phyloP scores from a whole-genome alignment of 2,888 invertebrate species.

The Junonia oenone region DNA sequence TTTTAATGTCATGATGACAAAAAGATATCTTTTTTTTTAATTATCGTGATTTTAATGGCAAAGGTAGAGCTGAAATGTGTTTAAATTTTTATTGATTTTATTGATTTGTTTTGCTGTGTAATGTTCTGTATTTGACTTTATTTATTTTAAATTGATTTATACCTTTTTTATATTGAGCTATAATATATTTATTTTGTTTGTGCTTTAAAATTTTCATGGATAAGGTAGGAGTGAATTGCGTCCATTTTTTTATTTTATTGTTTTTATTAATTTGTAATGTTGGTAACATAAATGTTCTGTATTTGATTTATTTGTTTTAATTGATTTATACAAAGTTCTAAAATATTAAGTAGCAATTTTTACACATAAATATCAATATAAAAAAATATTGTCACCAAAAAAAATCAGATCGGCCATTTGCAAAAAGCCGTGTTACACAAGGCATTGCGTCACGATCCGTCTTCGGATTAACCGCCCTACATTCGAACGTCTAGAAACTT shows the following conservation, averaged over 20 bases:
- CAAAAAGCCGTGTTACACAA: slow-evolving; percentile 21
- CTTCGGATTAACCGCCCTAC: slow-evolving; percentile 25
- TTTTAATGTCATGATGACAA: background rate
- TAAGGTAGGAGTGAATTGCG: too few species aligned
- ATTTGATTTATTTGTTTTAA: background rate
- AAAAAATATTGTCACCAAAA: background rate
- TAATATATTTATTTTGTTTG: too few species aligned
- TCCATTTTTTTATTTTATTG: too few species aligned
- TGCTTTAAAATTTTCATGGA: too few species aligned
- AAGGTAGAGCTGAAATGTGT: background rate
- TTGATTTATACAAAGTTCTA: too few species aligned
- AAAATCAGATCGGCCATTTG: slow-evolving; percentile 1
- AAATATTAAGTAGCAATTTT: background rate
- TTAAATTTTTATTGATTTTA: too few species aligned
- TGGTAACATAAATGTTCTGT: too few species aligned
- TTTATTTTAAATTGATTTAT: too few species aligned
- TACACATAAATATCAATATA: background rate
- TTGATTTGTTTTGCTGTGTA: too few species aligned
- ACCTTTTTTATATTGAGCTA: too few species aligned
- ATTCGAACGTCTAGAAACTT: slow-evolving; percentile 26
- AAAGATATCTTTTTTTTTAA: background rate
- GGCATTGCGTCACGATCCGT: slow-evolving; percentile 23
- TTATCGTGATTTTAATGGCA: background rate
- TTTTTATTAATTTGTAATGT: too few species aligned
- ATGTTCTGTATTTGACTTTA: too few species aligned